Base-by-base conservation (phyloP, 2,797 vertebrate species). In the Micrastur ruficollis region DNA sequence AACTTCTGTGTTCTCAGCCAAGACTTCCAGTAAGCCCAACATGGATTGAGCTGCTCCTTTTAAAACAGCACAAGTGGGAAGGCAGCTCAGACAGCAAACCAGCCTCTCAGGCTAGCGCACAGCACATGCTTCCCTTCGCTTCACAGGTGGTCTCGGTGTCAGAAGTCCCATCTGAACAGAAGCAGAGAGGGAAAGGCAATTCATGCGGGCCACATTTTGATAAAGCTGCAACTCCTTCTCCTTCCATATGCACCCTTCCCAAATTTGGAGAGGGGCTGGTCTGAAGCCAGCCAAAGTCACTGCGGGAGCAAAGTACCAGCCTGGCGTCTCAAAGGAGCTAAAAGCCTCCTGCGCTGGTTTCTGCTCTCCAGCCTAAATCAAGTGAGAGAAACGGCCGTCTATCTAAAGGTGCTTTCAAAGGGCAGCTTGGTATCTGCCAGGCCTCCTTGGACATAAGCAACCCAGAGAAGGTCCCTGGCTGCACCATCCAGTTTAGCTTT, bases 111-210 rank as follows among this genome's bases (percentile, higher is more conserved):
- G 81, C 81, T 63, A 42, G 67, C 5, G 79, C 92, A 73, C 6
- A 3, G 79, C 92, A 73, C 6, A 3, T 16, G 65, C 70, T 85
- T 83, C 81, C 92, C 90, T 72, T 79, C 55, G 7, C 27, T 9
- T 91, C 94, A 78, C 93, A 90, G 91, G 89, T 40, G 86, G 81
- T 62, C 88, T 67, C 19, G 5, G 93, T 86, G 92, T 90, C 97
- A 95, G 79, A 88, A 94, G 79, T 29, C 79, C 92, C 49, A 84
- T 66, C 91, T 95, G 80, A 93, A 96, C 90, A 92, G 93, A 92
- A 96, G 92, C 92, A 88, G 66, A 95, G 81, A 90, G 63, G 34
- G 81, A 95, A n/a, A 90, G 72, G 78, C 91, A 94, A 90, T 83
- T 89, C 63, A 62, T 21, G 55, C 87, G 81, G 89, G 78, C 73